These are phyloP conservation scores for Parnassius smintheus DNA, from an alignment of 2,888 invertebrate species.

Conservation along the genomic window DNA sequence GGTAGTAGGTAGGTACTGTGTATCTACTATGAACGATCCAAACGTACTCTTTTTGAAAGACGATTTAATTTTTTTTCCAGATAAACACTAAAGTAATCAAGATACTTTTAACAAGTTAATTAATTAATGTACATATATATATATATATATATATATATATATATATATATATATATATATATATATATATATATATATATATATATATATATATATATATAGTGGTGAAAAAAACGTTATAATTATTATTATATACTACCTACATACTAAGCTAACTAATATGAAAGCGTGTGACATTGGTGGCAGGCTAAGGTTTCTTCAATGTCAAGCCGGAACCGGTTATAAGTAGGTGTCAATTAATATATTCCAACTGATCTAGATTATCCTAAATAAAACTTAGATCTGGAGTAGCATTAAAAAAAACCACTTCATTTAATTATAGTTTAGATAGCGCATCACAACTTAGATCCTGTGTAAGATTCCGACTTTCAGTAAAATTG, in stretches of 20 bases:
- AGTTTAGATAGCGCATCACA: neutral
- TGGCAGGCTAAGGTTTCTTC: conserved; percentile 10
- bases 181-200: no score
- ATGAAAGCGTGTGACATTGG: conserved; percentile 4
- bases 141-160: no score
- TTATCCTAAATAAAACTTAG: neutral
- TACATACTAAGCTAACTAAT: neutral
- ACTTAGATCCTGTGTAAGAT: conserved; percentile 7
- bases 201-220: neutral
- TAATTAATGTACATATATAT: no score
- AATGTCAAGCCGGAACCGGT: conserved; percentile 12
- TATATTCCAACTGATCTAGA: conserved; percentile 1
- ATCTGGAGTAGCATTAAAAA: neutral
- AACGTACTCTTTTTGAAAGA: no score
- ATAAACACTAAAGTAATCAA: no score
- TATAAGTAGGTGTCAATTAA: conserved; percentile 6
- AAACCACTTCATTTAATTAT: neutral
- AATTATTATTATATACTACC: no score
- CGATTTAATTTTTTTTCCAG: no score
- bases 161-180: no score
- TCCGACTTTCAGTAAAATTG: neutral
- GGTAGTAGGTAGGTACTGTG: no score
- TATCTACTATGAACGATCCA: no score
- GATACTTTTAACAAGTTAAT: no score
- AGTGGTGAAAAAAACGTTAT: neutral